Base-by-base conservation (phyloP, 2,797 vertebrate species). In the Arnoldichthys spilopterus region DNA sequence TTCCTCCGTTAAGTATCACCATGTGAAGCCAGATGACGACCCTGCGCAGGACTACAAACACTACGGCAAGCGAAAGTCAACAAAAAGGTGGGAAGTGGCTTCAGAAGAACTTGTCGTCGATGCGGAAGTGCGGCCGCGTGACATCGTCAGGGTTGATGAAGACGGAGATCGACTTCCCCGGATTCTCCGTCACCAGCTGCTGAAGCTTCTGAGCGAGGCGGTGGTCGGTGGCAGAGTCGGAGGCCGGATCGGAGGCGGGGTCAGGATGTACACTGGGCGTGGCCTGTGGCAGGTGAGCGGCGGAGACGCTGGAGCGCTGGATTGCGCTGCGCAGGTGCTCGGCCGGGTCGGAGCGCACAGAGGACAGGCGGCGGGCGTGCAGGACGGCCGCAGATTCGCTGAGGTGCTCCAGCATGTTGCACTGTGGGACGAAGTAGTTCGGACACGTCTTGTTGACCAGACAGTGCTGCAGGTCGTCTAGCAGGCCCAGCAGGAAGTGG, bases 101-200 rank as follows among this genome's bases (percentile, higher is more conserved):
- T 99, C 94, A 99, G 92, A 98, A 99, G 91, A 99, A 99, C 88
- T 98, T 98, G 89, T 99, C 97, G 1, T 99, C 97, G 32, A 99
- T 99, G 89, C 97, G 95, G 89, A 99, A 99, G 91, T 99, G 97
- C 8, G 97, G 97, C 85, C 97, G 89, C 0, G 97, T 98, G 85
- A 99, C 97, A 34, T 99, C 97, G 4, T 99, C 97, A 0, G 97
- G 97, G 89, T 99, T 99, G 85, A 99, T 98, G 92, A 99, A 99
- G 86, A 99, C 97, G 0, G 97, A 98, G 89, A 99, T 98, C 89
- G 97, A 99, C 74, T 99, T 99, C 2, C 97, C 97, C 0, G 97
- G 97, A 84, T 99, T 99, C 92, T 99, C 97, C 0, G 97, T 99
- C 83, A 99, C 97, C 43, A 99, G 94, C 91, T 99, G 97, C 87